Conservation (phyloP, 1,140 invertebrate species). For the Drosophila albomicans region DNA sequence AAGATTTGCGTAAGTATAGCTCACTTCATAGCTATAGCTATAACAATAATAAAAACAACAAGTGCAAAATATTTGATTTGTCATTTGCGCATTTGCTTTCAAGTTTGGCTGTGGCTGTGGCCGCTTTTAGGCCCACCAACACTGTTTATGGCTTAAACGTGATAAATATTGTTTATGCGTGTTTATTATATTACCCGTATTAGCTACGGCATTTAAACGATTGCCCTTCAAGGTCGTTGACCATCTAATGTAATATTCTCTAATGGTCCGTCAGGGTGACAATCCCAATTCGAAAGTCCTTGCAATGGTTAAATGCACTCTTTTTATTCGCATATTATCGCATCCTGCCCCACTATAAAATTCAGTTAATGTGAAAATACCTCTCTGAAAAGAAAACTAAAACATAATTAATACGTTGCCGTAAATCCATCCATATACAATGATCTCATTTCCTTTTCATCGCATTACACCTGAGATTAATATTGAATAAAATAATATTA, state of each 20-base stretch:
- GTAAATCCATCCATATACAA: no score
- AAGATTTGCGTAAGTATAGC: conserved; percentile 83
- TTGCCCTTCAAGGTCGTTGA: conserved; percentile 48
- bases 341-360: no score
- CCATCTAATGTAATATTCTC: conserved; percentile 53
- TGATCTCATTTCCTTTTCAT: no score
- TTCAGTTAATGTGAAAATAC: no score
- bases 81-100: conserved; percentile 52
- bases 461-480: no score
- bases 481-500: no score
- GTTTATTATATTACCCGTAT: conserved; percentile 48
- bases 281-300: neutral
- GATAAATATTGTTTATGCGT: conserved; percentile 63
- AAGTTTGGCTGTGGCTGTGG: conserved; percentile 28
- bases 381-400: no score
- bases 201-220: conserved; percentile 33
- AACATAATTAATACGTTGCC: no score
- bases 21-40: conserved; percentile 14
- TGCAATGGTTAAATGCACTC: neutral
- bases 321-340: no score
- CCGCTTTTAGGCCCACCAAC: conserved; percentile 31
- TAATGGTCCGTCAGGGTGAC: conserved; percentile 35
- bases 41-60: conserved; percentile 13
- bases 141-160: conserved; percentile 74
- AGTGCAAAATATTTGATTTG: conserved; percentile 43